Evolutionary conservation across 2,888 invertebrate species (phyloP), one percentile per base, ranked within the genome.

Genomic region (Timema podura): DNA sequence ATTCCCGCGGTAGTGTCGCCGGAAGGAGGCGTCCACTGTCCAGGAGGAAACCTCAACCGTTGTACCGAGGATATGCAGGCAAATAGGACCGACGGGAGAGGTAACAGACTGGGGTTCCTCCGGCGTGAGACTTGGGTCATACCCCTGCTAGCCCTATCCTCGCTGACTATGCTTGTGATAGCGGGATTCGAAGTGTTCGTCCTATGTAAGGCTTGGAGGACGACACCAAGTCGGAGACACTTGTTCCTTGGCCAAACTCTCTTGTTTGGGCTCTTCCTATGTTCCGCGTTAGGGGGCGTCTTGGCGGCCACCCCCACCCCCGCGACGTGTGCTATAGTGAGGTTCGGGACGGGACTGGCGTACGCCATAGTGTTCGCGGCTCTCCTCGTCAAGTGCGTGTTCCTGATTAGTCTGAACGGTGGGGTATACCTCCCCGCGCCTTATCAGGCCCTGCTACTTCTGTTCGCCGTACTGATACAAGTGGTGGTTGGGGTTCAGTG

Each of bases 361-460:
- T 84, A 84, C 75, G 91, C 94, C 68, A 86, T 96, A 70, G 92
- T 95, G 72, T 96, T 96, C 81, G 92, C 95, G 57, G 92, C 96
- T 0, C 86, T 97, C 67, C 86, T 97, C 76, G 96, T 96, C 74
- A 96, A 97, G 83, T 93, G 95, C 81, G 94, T 96, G 75, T 96
- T 96, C 81, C 87, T 96, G 72, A 88, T 96, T 75, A 95, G 95
- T 79, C 87, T 96, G 73, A 95, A 96, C 82, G 90, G 92, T 68
- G 95, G 93, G 73, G 94, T 95, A 67, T 96, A 96, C 80, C 85
- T 96, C 69, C 95, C 95, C 68, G 95, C 96, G 8, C 91, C 94
- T 13, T 96, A 96, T 82, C 96, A 96, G 83, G 86, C 86, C 74
- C 86, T 96, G 47, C 86, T 97, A 76, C 85, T 96, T 75, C 88